Base-by-base conservation (phyloP, 2,797 vertebrate species). In the Amblyraja radiata region DNA sequence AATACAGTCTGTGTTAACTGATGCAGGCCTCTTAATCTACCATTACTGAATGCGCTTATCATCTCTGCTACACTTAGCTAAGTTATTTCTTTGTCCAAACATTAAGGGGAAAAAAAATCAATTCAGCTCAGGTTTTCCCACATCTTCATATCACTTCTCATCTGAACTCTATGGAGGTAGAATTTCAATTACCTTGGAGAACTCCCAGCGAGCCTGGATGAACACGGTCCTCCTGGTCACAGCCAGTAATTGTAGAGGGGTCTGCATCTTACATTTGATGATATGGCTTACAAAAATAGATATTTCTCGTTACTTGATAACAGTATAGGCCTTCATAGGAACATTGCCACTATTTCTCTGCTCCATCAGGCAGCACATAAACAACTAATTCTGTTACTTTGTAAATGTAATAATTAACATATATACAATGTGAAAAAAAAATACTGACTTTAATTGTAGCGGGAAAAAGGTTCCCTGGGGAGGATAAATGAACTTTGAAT, bases 71-170 rank as follows among this genome's bases (percentile, higher is more conserved):
- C 94, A 95, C 94, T 95, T 96, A 94, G 95, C 95, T 95, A 95
- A 94, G 95, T 94, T 95, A 95, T 96, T 97, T 96, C 96, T 96
- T 96, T 96, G 95, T 96, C 96, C 96, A 97, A 96, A 95, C 95
- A 96, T 94, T 95, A 96, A 96, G 58, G 58, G 1, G 90, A 93
- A 79, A 88, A 94, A 94, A 95, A 95, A 94, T 95, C 94, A 94
- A 95, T 95, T 96, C 94, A 94, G 93, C 93, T 95, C 94, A 94
- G 94, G 94, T 95, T 96, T 95, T 94, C 94, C 94, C 94, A 95
- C 94, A 95, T 96, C 94, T 96, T 96, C 94, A 94, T 95, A 96
- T 95, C 94, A 94, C 93, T 96, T 96, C 95, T 94, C 94, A 95
- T 96, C 95, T 95, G 95, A 95, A 95, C 94, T 94, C 94, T 88